Evolutionary conservation across 1,140 invertebrate genomes (phyloP), one percentile per base, ranked within the genome.

Genomic region (Meloidogyne floridensis): DNA sequence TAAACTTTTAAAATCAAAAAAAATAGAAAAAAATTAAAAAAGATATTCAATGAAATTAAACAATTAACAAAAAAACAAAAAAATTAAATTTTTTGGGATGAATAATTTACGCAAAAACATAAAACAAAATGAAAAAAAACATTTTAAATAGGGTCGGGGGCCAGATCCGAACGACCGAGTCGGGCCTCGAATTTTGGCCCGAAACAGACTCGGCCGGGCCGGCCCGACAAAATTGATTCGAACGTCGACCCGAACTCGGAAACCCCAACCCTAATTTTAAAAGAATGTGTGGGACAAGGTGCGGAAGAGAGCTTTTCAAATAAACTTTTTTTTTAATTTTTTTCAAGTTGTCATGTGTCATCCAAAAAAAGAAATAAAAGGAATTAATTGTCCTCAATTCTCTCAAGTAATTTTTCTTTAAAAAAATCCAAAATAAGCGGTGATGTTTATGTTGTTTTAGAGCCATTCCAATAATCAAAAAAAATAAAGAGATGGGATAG

Each of bases 81-180:
- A 5, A n/a, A 47, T 47, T 47, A 47, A 5, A n/a, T n/a, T n/a
- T n/a, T n/a, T n/a, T 65, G 56, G 56, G 56, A 65, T 65, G 56
- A 65, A 65, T 65, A 65, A 65, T 65, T 65, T 65, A 65, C 56
- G 56, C 56, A 65, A 65, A 65, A 65, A n/a, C 56, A 65, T 65
- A 65, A 65, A 65, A 65, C 56, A 65, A 65, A 65, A n/a, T 65
- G 56, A 15, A 65, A 65, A 65, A 65, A 65, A n/a, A n/a, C 15
- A 13, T 65, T 15, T 65, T 65, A n/a, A n/a, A n/a, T n/a, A n/a
- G n/a, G n/a, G n/a, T n/a, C n/a, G n/a, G n/a, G n/a, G n/a, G n/a
- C n/a, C n/a, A n/a, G n/a, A n/a, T n/a, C n/a, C n/a, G n/a, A n/a
- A n/a, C n/a, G n/a, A n/a, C n/a, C n/a, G n/a, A n/a, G n/a, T n/a